phyloP scores from a whole-genome alignment of 2,113 vertebrate genomes.

The Chaetodon trifascialis region DNA sequence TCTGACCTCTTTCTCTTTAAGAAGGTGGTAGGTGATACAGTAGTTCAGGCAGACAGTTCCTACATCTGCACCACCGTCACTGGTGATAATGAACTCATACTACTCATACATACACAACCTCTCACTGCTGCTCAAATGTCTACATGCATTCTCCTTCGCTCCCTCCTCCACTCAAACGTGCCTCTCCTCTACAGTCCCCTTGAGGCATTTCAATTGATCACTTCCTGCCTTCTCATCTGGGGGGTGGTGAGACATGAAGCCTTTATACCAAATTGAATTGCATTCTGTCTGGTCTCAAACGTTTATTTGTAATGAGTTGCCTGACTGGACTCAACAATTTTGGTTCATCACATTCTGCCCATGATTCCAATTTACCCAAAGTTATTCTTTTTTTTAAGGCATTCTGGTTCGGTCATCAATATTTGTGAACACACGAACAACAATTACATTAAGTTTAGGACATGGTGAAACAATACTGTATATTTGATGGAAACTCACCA shows the following conservation, averaged over 20 bases:
- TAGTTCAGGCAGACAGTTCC: not conserved
- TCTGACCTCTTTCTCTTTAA: not conserved
- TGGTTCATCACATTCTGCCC: not conserved
- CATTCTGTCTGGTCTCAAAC: not conserved
- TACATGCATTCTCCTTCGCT: not conserved
- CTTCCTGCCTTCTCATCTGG: not conserved
- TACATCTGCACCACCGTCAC: not conserved
- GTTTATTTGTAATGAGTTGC: not conserved
- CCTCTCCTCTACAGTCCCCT: not conserved
- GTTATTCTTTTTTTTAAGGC: not conserved
- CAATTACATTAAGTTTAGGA: not conserved
- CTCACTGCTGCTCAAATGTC: not conserved
- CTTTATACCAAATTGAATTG: not conserved
- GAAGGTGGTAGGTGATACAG: too few relatives aligned
- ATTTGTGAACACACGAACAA: not conserved
- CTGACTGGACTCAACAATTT: not conserved
- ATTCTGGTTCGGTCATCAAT: not conserved
- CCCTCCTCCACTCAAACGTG: not conserved
- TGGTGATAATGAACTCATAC: not conserved
- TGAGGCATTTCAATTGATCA: not conserved
- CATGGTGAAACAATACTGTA: not conserved
- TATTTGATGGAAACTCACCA: not conserved
- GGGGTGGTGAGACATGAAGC: not conserved
- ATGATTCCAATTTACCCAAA: not conserved
- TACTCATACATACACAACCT: not conserved